These are phyloP conservation scores for Scaptomyza pallida DNA, from an alignment of 1,140 invertebrate species.

Conservation along the genomic window DNA sequence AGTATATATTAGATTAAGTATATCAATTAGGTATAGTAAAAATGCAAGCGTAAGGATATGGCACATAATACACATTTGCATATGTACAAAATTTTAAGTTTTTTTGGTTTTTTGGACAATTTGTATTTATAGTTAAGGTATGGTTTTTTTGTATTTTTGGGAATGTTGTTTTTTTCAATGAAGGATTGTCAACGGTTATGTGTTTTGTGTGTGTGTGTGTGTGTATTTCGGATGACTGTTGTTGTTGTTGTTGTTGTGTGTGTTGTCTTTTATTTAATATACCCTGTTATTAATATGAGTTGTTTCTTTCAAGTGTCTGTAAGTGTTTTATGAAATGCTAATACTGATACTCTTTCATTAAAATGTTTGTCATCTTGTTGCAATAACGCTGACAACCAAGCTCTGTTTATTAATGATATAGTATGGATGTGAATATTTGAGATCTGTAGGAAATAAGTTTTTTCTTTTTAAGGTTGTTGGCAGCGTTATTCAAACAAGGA, in stretches of 20 bases:
- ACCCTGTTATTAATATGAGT: conserved; percentile 32
- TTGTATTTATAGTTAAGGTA: conserved; percentile 32
- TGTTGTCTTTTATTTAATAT: conserved; percentile 34
- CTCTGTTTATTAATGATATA: conserved; percentile 34
- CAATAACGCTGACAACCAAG: conserved; percentile 37
- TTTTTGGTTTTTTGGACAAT: conserved; percentile 28
- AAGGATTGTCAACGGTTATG: conserved; percentile 72
- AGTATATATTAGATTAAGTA: conserved; percentile 8
- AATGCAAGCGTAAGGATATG: conserved; percentile 81
- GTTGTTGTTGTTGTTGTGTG: conserved; percentile 53
- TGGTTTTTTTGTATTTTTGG: conserved; percentile 21
- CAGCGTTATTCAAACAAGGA: conserved; percentile 7
- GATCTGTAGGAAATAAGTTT: conserved; percentile 14
- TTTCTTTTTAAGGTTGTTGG: conserved; percentile 16
- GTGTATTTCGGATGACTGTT: conserved; percentile 37
- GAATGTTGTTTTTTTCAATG: conserved; percentile 30
- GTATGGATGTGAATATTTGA: conserved; percentile 12
- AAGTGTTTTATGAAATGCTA: conserved; percentile 20
- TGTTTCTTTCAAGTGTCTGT: conserved; percentile 27
- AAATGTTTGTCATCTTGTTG: not conserved
- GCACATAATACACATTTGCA: conserved; percentile 74
- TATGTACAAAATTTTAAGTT: conserved; percentile 53
- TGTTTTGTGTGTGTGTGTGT: conserved; percentile 53
- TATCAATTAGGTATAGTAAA: conserved; percentile 50
- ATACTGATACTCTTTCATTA: conserved; percentile 41